phyloP scores from a whole-genome alignment of 2,113 vertebrate species.

The Sphyrna mokarran region DNA sequence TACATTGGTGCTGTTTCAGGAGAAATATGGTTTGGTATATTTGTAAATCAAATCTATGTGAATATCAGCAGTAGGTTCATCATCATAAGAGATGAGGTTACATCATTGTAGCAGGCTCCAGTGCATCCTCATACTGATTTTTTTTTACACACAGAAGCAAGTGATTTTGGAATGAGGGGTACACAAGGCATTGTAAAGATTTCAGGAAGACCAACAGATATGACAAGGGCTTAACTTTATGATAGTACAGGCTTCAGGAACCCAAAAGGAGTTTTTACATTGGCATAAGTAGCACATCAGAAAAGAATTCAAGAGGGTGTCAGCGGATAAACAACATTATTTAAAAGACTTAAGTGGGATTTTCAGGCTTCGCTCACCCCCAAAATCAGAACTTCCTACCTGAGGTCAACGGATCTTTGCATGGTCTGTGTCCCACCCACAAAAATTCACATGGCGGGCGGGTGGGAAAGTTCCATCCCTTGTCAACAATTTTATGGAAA shows the following conservation, averaged over 20 bases:
- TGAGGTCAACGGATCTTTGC: too few relatives aligned
- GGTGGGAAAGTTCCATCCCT: too few relatives aligned
- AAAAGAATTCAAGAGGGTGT: neutral
- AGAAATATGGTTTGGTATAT: neutral
- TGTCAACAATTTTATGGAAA: neutral
- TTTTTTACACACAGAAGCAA: neutral
- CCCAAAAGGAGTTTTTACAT: neutral
- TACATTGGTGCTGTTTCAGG: neutral
- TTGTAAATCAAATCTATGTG: neutral
- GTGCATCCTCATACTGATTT: neutral
- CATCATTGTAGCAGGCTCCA: neutral
- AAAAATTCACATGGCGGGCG: too few relatives aligned
- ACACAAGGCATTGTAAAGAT: neutral
- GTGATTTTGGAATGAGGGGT: neutral
- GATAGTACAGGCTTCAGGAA: neutral
- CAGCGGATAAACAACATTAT: neutral
- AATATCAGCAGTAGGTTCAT: neutral
- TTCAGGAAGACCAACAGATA: neutral
- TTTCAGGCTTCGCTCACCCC: too few relatives aligned
- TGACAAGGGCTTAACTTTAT: neutral
- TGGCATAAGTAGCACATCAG: conserved; percentile 11
- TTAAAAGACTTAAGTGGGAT: neutral
- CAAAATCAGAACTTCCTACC: too few relatives aligned
- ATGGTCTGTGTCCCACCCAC: too few relatives aligned
- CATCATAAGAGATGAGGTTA: neutral